Conservation (phyloP, 1,140 invertebrate species). For the Ips nitidus region DNA sequence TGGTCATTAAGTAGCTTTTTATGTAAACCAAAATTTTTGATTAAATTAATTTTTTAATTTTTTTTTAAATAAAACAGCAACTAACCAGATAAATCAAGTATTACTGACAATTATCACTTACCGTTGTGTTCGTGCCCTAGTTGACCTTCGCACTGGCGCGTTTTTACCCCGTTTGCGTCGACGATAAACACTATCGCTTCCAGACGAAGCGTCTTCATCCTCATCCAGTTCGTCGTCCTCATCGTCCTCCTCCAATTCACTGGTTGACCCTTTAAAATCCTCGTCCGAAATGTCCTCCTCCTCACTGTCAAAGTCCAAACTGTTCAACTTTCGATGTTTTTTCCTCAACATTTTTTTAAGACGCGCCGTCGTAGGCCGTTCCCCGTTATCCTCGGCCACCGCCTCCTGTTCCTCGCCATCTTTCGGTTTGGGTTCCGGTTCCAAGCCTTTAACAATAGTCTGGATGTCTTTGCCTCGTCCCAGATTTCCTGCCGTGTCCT, state of each 20-base stretch:
- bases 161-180: slow-evolving; percentile 52
- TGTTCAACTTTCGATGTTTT: slow-evolving; percentile 75
- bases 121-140: slow-evolving; percentile 54
- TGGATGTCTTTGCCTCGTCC: slow-evolving; percentile 87
- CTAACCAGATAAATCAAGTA: too few relatives aligned
- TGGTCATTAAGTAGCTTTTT: too few relatives aligned
- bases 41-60: too few relatives aligned
- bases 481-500: slow-evolving; percentile 34
- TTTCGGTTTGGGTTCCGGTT: slow-evolving; percentile 58
- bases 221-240: slow-evolving; percentile 65
- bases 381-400: slow-evolving; percentile 49
- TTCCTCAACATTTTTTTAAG: slow-evolving; percentile 54
- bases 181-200: slow-evolving; percentile 59
- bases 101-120: not conserved
- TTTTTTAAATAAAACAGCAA: too few relatives aligned
- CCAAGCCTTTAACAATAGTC: slow-evolving; percentile 82
- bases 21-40: too few relatives aligned
- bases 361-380: slow-evolving; percentile 13
- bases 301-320: slow-evolving; percentile 77
- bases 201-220: slow-evolving; percentile 60
- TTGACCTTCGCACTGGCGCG: slow-evolving; percentile 59
- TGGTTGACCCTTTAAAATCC: slow-evolving; percentile 73
- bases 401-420: slow-evolving; percentile 49
- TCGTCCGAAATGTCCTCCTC: slow-evolving; percentile 80
- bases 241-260: slow-evolving; percentile 44